These are phyloP conservation scores for Panorpa germanica DNA, from an alignment of 2,888 invertebrate genomes.

Conservation along the genomic window DNA sequence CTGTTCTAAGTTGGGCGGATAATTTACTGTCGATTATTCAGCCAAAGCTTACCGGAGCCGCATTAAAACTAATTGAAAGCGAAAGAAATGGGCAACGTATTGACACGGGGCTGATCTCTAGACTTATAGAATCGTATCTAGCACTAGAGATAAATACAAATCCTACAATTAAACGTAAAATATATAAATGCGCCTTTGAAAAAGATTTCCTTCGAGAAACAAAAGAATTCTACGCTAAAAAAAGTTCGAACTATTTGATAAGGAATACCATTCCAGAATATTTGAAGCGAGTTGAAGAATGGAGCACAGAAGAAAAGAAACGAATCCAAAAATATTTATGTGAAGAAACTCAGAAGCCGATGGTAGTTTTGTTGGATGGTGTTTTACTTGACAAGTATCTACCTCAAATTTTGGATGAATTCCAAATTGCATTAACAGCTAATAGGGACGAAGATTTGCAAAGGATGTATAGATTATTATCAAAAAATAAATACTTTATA, in stretches of 20 bases:
- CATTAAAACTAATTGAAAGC: slow-evolving; percentile 86
- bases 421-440: slow-evolving; percentile 72
- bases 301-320: slow-evolving; percentile 82
- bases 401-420: slow-evolving; percentile 89
- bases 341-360: slow-evolving; percentile 72
- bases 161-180: slow-evolving; percentile 55
- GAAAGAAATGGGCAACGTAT: slow-evolving; percentile 96
- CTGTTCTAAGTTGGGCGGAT: slow-evolving; percentile 94
- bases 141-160: slow-evolving; percentile 90
- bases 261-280: slow-evolving; percentile 97
- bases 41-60: slow-evolving; percentile 88
- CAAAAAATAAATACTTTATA: slow-evolving; percentile 80
- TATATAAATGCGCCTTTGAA: slow-evolving; percentile 90
- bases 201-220: slow-evolving; percentile 89
- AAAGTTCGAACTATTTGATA: slow-evolving; percentile 83
- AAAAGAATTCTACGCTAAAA: slow-evolving; percentile 81
- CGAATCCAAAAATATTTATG: slow-evolving; percentile 90
- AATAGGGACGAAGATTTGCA: slow-evolving; percentile 92
- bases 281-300: slow-evolving; percentile 91
- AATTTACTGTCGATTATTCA: slow-evolving; percentile 85
- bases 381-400: slow-evolving; percentile 93
- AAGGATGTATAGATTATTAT: slow-evolving; percentile 87
- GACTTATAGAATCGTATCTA: slow-evolving; percentile 95
- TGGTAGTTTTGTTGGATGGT: slow-evolving; percentile 84
- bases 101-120: slow-evolving; percentile 87